These are phyloP conservation scores for Oncorhynchus gorbuscha DNA, from an alignment of 2,113 vertebrate species.

Conservation along the genomic window DNA sequence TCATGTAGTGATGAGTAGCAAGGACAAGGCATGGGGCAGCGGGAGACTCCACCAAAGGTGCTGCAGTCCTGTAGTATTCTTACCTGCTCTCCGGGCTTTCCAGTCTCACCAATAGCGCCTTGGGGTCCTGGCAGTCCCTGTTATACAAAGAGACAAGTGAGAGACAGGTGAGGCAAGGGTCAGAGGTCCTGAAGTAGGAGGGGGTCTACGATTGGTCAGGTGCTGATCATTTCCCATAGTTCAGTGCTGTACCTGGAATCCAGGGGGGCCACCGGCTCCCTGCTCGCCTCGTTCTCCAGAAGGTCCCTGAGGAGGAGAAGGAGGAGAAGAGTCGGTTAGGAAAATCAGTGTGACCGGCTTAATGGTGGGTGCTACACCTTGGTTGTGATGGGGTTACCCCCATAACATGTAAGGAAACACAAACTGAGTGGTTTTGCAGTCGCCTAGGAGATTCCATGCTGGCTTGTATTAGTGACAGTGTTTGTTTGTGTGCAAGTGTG, in stretches of 20 bases:
- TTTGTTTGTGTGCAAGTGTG: background rate
- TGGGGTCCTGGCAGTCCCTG: conserved; percentile 91
- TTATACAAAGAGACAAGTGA: background rate
- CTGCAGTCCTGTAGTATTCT: background rate
- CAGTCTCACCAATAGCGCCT: conserved; percentile 85
- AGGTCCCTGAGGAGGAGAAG: conserved; percentile 77
- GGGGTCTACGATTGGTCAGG: background rate
- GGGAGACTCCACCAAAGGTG: background rate
- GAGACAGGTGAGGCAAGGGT: background rate
- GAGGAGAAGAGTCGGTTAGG: background rate
- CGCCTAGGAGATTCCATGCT: too few relatives aligned
- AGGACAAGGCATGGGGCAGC: background rate
- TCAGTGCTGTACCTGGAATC: conserved; percentile 86
- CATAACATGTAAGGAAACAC: too few relatives aligned
- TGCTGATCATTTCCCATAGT: background rate
- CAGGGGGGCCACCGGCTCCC: conserved; percentile 83
- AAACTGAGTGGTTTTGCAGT: too few relatives aligned
- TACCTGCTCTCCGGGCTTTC: conserved; percentile 93
- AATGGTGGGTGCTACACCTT: background rate
- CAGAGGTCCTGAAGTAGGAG: background rate
- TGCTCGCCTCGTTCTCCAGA: conserved; percentile 95
- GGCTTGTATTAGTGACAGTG: too few relatives aligned
- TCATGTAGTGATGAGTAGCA: too few relatives aligned
- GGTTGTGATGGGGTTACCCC: background rate
- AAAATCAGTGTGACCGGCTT: background rate